These are phyloP conservation scores for Ardeotis arabs DNA, from an alignment of 2,113 vertebrate species.

Conservation along the genomic window DNA sequence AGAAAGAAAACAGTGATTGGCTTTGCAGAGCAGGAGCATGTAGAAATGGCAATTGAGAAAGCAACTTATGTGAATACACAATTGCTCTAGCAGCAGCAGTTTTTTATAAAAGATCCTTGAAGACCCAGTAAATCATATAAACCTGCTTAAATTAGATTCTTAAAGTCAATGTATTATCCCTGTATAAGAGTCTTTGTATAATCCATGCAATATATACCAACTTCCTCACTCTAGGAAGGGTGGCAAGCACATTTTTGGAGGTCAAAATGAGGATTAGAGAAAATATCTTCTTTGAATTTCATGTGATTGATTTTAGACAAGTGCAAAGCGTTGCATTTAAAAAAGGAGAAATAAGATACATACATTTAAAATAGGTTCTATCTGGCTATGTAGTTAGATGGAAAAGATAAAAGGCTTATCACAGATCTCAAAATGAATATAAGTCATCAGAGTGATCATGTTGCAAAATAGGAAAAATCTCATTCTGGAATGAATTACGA, in stretches of 20 bases:
- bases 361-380: background rate
- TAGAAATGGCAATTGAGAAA: background rate
- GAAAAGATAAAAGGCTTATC: background rate
- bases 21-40: background rate
- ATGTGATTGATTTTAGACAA: background rate
- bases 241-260: background rate
- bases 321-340: background rate
- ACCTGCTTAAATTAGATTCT: background rate
- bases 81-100: background rate
- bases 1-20: background rate
- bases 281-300: background rate
- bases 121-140: background rate
- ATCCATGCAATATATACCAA: background rate
- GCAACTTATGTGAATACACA: background rate
- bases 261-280: slow-evolving; percentile 1
- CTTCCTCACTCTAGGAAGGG: background rate
- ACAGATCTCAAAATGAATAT: background rate
- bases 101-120: background rate
- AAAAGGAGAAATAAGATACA: background rate
- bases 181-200: background rate
- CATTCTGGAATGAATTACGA: background rate
- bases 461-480: background rate
- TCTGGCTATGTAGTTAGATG: background rate
- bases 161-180: background rate
- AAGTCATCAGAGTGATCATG: background rate